Conservation (phyloP, 2,113 vertebrate genomes). For the Lasiurus borealis region DNA sequence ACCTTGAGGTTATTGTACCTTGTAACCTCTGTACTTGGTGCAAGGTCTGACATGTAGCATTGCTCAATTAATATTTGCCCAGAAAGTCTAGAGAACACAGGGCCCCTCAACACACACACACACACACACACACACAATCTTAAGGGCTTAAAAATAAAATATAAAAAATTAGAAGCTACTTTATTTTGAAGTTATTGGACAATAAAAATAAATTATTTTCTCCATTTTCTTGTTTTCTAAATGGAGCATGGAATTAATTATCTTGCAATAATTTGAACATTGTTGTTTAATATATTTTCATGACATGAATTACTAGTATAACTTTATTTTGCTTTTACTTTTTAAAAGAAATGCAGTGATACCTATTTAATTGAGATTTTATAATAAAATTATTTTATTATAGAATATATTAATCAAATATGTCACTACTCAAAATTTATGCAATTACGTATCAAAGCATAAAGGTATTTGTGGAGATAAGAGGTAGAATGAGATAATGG, state of each 20-base stretch:
- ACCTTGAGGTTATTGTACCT: neutral
- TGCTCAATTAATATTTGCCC: conserved; percentile 9
- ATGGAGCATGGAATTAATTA: neutral
- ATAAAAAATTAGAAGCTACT: neutral
- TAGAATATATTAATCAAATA: neutral
- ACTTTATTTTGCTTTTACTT: conserved; percentile 27
- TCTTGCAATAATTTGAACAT: neutral
- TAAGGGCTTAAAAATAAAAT: neutral
- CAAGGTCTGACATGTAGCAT: neutral
- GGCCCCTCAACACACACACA: too few species aligned
- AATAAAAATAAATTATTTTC: neutral
- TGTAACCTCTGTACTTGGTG: neutral
- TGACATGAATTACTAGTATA: neutral
- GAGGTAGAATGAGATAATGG: neutral
- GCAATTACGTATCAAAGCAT: neutral
- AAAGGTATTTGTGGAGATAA: neutral
- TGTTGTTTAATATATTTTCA: neutral
- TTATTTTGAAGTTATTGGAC: neutral
- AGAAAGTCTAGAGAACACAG: neutral
- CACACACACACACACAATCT: neutral
- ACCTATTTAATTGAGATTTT: neutral
- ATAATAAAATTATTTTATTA: conserved; percentile 10
- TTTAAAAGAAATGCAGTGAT: neutral
- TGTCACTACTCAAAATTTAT: neutral
- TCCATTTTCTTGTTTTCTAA: neutral